Conservation (phyloP, 2,113 vertebrate species). For the Pao palembangensis region DNA sequence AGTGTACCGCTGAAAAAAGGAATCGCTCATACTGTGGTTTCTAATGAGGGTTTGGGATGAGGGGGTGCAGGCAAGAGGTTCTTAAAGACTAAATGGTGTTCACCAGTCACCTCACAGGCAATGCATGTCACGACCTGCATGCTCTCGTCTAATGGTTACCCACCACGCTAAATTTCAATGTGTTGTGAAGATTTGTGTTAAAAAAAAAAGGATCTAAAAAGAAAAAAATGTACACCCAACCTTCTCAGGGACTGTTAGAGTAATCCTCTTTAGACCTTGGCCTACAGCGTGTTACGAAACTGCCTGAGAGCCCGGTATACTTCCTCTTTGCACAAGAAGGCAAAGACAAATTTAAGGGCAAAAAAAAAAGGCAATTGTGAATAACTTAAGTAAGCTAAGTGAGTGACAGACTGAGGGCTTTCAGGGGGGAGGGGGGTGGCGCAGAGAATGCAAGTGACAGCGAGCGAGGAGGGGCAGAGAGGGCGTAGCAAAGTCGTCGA, state of each 20-base stretch:
- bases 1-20: slow-evolving; percentile 44
- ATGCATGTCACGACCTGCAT: slow-evolving; percentile 71
- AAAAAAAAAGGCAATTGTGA: slow-evolving; percentile 57
- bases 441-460: slow-evolving; percentile 8
- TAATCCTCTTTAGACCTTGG: slow-evolving; percentile 63
- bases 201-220: slow-evolving; percentile 12
- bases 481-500: slow-evolving; percentile 35
- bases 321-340: slow-evolving; percentile 66
- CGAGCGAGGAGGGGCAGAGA: slow-evolving; percentile 19
- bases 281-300: slow-evolving; percentile 56
- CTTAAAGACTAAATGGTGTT: slow-evolving; percentile 59
- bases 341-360: slow-evolving; percentile 60
- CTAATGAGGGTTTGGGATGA: not conserved
- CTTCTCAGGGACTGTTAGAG: slow-evolving; percentile 72
- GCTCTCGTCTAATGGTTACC: slow-evolving; percentile 71
- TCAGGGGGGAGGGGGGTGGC: not conserved
- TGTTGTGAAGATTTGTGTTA: slow-evolving; percentile 63
- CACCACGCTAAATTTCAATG: slow-evolving; percentile 67
- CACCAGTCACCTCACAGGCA: slow-evolving; percentile 63
- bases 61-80: slow-evolving; percentile 38
- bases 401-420: slow-evolving; percentile 38
- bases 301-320: slow-evolving; percentile 57
- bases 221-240: slow-evolving; percentile 53
- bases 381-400: slow-evolving; percentile 63
- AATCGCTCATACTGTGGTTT: slow-evolving; percentile 44